Evolutionary conservation across 2,888 invertebrate species (phyloP), one percentile per base, ranked within the genome.

Genomic region (Alcis repandata): DNA sequence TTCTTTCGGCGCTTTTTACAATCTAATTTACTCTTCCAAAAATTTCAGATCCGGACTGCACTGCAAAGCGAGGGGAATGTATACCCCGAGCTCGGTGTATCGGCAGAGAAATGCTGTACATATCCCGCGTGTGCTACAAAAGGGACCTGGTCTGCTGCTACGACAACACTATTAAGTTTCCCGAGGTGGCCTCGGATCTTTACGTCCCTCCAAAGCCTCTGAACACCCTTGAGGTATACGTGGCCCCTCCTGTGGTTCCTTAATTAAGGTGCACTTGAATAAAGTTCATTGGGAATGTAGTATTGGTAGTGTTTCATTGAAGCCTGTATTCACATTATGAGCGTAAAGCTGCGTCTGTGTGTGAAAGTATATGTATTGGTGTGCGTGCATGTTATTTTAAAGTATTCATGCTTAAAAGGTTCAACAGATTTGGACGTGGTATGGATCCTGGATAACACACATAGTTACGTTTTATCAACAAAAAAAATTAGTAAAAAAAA

Each of bases 121-220:
- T 89, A 22, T 79, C 89, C 0, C 79, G 86, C 0, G 56, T 75
- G 0, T 90, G 89, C 65, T 88, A 88, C 64, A 58, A 51, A 1
- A 73, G 74, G 0, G 88, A 89, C 60, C 70, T 84, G 11, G 90
- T 90, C 9, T 90, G 90, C 64, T 90, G 90, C 65, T 90, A 85
- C 38, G 85, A 88, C 27, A 74, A 79, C 33, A 76, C 77, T 1
- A 72, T 82, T 27, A 32, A 36, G 0, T 63, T 62, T 11, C 71
- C 71, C 1, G 36, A 33, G 15, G 64, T 68, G 0, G 59, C 20
- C 45, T 33, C 45, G 45, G 36, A 45, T 4, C 1, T 17, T 6
- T 43, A 56, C 20, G 2, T 7, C 10, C 33, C 52, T 17, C 40
- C 45, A 2, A 15, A 40, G 0, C 27, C 27, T 10, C 22, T 0